Conservation (phyloP, 1,140 invertebrate genomes). For the Caenorhabditis remanei region DNA sequence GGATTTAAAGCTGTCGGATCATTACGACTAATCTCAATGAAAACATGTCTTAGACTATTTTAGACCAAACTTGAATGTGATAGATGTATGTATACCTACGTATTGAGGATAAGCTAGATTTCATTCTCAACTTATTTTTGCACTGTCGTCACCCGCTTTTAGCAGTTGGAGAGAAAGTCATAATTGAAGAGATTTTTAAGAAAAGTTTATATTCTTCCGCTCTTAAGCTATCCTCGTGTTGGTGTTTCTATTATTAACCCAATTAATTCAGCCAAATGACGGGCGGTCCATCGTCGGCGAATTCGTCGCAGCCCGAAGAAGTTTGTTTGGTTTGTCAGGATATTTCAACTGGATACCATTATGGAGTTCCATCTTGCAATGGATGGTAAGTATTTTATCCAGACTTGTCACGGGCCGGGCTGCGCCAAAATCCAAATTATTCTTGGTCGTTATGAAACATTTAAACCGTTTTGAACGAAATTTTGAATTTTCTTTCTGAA, state of each 20-base stretch:
- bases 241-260: no score
- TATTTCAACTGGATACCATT: constrained; percentile 74
- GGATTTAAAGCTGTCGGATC: background rate
- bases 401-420: no score
- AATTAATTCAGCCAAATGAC: background rate
- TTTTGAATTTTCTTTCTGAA: no score
- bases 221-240: no score
- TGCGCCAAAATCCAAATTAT: no score
- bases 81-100: no score
- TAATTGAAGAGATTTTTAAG: no score
- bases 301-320: constrained; percentile 65
- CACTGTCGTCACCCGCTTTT: background rate
- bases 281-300: background rate
- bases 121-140: background rate
- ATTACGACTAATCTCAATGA: background rate
- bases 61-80: background rate
- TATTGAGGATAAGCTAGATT: no score
- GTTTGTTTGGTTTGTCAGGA: constrained; percentile 75
- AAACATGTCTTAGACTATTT: background rate
- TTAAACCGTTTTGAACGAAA: no score
- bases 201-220: no score
- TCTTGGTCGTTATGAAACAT: no score
- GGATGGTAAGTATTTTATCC: constrained; percentile 68
- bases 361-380: constrained; percentile 76
- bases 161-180: no score